These are phyloP conservation scores for Drosophila serrata DNA, from an alignment of 1,140 invertebrate species.

Conservation along the genomic window DNA sequence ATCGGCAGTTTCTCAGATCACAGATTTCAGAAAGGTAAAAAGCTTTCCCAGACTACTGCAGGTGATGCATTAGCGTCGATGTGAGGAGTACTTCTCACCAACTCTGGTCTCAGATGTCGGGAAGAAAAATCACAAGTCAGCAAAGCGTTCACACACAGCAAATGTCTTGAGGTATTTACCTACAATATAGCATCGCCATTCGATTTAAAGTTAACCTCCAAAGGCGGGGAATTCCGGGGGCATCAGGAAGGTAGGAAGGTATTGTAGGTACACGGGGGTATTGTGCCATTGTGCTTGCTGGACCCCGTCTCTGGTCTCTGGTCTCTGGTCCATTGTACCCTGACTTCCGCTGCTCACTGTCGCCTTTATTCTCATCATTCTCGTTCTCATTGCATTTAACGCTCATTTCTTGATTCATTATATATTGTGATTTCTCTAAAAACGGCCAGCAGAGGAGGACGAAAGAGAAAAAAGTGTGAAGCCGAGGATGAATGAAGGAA, in stretches of 20 bases:
- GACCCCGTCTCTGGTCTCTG: constrained; percentile 24
- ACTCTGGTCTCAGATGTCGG: constrained; percentile 18
- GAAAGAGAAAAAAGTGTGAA: constrained; percentile 74
- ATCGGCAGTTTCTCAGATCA: constrained; percentile 27
- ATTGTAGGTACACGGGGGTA: constrained; percentile 7
- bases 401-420: constrained; percentile 85
- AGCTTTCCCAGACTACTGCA: constrained; percentile 34
- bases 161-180: constrained; percentile 59
- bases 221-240: constrained; percentile 21
- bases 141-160: constrained; percentile 43
- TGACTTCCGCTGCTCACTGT: constrained; percentile 77
- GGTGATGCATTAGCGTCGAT: constrained; percentile 35
- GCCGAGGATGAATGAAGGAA: constrained; percentile 55
- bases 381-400: constrained; percentile 78
- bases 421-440: constrained; percentile 81
- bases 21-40: constrained; percentile 4
- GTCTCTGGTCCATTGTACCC: constrained; percentile 70
- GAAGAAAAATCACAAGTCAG: constrained; percentile 71
- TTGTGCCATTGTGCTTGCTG: constrained; percentile 48
- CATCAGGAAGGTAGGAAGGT: constrained; percentile 20
- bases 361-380: constrained; percentile 59
- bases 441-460: constrained; percentile 56
- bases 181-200: constrained; percentile 54
- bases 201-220: constrained; percentile 78
- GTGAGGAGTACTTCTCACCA: constrained; percentile 39